Conservation (phyloP, 1,140 invertebrate species). For the Plectus sambesii region DNA sequence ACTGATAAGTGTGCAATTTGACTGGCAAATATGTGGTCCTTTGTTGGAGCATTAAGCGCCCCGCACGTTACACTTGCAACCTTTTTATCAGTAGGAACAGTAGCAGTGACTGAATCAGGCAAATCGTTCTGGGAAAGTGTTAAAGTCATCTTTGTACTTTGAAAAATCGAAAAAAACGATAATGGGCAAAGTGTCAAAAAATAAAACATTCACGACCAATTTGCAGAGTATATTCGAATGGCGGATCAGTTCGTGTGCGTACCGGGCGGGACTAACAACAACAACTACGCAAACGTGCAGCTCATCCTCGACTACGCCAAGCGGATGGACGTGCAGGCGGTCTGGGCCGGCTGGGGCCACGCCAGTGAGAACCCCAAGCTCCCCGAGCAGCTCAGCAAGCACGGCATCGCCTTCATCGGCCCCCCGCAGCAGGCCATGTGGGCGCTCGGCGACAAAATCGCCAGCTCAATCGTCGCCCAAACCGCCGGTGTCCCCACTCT, state of each 20-base stretch:
- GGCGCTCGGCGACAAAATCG: conserved; percentile 98
- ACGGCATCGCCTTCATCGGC: conserved; percentile 63
- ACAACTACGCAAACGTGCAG: conserved; percentile 99
- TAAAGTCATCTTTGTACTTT: too few species aligned
- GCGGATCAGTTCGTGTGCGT: conserved; percentile 96
- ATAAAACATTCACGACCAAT: conserved; percentile 18
- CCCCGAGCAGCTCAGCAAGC: conserved; percentile 80
- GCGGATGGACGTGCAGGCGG: conserved; percentile 58
- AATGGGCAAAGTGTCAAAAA: too few species aligned
- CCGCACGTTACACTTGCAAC: not conserved
- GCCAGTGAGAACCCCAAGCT: conserved; percentile 98
- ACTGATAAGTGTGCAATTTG: too few species aligned
- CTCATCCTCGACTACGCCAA: conserved; percentile 68
- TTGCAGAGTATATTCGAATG: conserved; percentile 92
- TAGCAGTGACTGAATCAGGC: too few species aligned
- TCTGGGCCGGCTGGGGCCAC: conserved; percentile 99
- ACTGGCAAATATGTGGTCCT: too few species aligned
- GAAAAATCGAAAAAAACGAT: too few species aligned
- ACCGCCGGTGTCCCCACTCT: conserved; percentile 93
- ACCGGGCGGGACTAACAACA: conserved; percentile 93
- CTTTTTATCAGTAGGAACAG: not conserved
- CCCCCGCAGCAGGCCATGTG: conserved; percentile 98
- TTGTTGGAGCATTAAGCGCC: too few species aligned
- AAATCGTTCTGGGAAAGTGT: too few species aligned
- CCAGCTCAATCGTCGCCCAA: conserved; percentile 94